Percentiles rank a stretch among this genome's conserved stretches.
Conservation (phyloP, 2,888 invertebrate species). For the Entomobrya multifasciata region DNA sequence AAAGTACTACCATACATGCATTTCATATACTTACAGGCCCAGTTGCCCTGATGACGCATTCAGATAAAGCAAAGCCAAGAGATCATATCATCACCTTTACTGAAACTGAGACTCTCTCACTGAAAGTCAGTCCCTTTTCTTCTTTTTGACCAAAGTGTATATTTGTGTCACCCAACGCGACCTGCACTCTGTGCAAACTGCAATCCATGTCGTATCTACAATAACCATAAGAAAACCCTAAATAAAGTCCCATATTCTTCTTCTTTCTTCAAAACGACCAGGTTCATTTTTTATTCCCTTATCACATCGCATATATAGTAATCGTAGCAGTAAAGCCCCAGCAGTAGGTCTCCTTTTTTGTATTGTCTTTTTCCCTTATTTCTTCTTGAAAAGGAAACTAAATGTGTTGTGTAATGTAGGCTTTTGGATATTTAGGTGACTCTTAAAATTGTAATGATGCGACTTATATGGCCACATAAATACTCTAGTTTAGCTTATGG, state of each 20-base stretch:
- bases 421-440: background rate
- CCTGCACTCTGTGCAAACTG: background rate
- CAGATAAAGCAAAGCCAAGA: constrained; percentile 2
- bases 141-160: too few relatives aligned
- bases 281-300: background rate
- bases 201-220: too few relatives aligned
- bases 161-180: constrained; percentile 26
- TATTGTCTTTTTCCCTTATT: background rate
- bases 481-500: too few relatives aligned
- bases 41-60: constrained; percentile 17
- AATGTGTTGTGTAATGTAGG: too few relatives aligned
- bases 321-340: background rate
- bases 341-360: background rate
- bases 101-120: background rate
- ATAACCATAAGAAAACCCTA: background rate
- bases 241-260: background rate
- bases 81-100: background rate
- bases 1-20: too few relatives aligned
- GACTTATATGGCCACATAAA: too few relatives aligned
- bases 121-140: background rate
- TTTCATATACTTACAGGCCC: too few relatives aligned
- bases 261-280: too few relatives aligned
- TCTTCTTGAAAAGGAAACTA: too few relatives aligned
- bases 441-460: constrained; percentile 5
- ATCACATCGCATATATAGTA: too few relatives aligned